These are phyloP conservation scores for Drosophila mercatorum DNA, from an alignment of 2,888 invertebrate species.

Conservation along the genomic window DNA sequence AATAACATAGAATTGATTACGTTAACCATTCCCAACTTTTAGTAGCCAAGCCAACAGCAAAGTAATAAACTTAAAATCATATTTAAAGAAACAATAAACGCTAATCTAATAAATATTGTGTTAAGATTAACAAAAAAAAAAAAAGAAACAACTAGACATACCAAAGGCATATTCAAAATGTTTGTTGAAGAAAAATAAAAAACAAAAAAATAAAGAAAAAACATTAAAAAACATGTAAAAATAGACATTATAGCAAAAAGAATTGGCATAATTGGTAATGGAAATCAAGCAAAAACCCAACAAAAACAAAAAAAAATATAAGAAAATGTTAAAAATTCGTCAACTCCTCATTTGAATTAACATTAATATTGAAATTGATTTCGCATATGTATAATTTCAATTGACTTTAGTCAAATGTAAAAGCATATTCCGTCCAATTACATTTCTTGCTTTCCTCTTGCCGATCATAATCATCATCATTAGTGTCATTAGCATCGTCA, in stretches of 20 bases:
- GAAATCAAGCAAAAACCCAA: neutral
- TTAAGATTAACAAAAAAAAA: slow-evolving; percentile 48
- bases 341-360: slow-evolving; percentile 7
- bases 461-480: slow-evolving; percentile 41
- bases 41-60: slow-evolving; percentile 46
- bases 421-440: slow-evolving; percentile 84
- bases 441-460: slow-evolving; percentile 78
- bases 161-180: slow-evolving; percentile 82
- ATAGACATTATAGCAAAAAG: slow-evolving; percentile 35
- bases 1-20: slow-evolving; percentile 59
- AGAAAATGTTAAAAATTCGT: slow-evolving; percentile 18
- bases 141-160: slow-evolving; percentile 80
- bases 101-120: slow-evolving; percentile 63
- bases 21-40: slow-evolving; percentile 67
- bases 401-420: slow-evolving; percentile 69
- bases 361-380: slow-evolving; percentile 25
- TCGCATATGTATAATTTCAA: slow-evolving; percentile 55
- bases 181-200: slow-evolving; percentile 37
- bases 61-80: slow-evolving; percentile 12
- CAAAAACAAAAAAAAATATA: neutral
- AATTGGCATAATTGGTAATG: slow-evolving; percentile 43
- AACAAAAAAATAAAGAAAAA: slow-evolving; percentile 21
- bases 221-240: slow-evolving; percentile 35
- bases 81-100: slow-evolving; percentile 8
- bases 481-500: slow-evolving; percentile 15